These are phyloP conservation scores for Synanceia verrucosa DNA, from an alignment of 2,797 vertebrate genomes.

Conservation along the genomic window DNA sequence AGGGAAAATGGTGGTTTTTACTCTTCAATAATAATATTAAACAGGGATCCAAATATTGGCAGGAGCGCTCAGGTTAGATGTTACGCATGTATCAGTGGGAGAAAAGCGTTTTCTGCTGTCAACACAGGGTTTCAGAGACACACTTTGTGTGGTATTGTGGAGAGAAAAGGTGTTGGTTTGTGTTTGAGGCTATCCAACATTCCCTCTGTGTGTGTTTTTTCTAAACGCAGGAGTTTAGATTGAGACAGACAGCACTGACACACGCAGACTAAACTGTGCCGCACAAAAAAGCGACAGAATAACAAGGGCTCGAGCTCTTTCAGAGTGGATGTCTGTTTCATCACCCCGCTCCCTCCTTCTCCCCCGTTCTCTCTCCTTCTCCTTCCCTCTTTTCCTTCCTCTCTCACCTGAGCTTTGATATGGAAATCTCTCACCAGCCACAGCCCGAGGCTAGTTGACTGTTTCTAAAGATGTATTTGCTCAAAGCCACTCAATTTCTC, in stretches of 20 bases:
- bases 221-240: slow-evolving; percentile 67
- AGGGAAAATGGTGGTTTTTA: slow-evolving; percentile 70
- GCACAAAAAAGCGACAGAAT: slow-evolving; percentile 65
- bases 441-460: slow-evolving; percentile 73
- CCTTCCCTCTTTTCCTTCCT: slow-evolving; percentile 23
- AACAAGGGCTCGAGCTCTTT: slow-evolving; percentile 65
- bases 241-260: slow-evolving; percentile 71
- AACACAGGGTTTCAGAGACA: slow-evolving; percentile 45
- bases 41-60: slow-evolving; percentile 70
- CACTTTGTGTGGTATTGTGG: slow-evolving; percentile 46
- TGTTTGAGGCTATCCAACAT: slow-evolving; percentile 53
- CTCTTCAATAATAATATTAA: slow-evolving; percentile 69
- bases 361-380: neutral
- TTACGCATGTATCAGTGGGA: slow-evolving; percentile 45
- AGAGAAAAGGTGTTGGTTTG: slow-evolving; percentile 59
- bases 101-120: slow-evolving; percentile 54
- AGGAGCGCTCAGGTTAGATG: slow-evolving; percentile 63
- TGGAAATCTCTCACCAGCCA: slow-evolving; percentile 79
- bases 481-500: slow-evolving; percentile 77
- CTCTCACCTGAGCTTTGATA: slow-evolving; percentile 83
- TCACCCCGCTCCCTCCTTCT: slow-evolving; percentile 25
- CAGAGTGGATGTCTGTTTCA: slow-evolving; percentile 68
- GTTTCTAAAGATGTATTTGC: slow-evolving; percentile 79
- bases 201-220: slow-evolving; percentile 60
- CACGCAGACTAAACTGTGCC: slow-evolving; percentile 75